A percentile compares a stretch with the other conserved stretches of the same genome.
phyloP scores from a whole-genome alignment of 2,888 invertebrate genomes.

The Ennomos erosarius region DNA sequence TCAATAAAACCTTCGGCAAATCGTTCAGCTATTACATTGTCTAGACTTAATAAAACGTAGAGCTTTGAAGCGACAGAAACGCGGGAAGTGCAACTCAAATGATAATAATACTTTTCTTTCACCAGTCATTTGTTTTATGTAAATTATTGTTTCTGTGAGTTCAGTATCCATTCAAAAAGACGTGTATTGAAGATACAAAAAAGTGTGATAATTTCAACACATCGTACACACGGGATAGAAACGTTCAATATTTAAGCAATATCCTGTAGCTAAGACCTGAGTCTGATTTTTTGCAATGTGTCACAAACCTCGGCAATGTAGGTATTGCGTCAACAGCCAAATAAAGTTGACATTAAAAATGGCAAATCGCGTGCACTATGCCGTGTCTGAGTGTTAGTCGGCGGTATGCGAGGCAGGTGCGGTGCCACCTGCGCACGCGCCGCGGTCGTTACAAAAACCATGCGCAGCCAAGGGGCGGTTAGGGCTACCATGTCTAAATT shows the following conservation, averaged over 20 bases:
- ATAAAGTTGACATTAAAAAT: slow-evolving; percentile 42
- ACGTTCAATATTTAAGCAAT: slow-evolving; percentile 4
- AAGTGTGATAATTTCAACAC: too few relatives aligned
- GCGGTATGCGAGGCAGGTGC: slow-evolving; percentile 81
- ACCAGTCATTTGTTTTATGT: too few relatives aligned
- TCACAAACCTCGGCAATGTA: slow-evolving; percentile 17
- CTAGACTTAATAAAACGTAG: slow-evolving; percentile 62
- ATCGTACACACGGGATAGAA: too few relatives aligned
- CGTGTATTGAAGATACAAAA: too few relatives aligned
- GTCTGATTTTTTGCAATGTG: slow-evolving; percentile 19
- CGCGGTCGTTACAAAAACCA: slow-evolving; percentile 76
- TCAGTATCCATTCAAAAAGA: too few relatives aligned
- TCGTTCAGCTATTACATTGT: slow-evolving; percentile 64
- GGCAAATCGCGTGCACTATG: slow-evolving; percentile 65
- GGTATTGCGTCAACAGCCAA: slow-evolving; percentile 27
- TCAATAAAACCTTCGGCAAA: slow-evolving; percentile 61
- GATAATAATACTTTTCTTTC: too few relatives aligned
- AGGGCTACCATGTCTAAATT: slow-evolving; percentile 38
- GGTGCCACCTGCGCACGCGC: slow-evolving; percentile 81
- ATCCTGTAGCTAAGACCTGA: slow-evolving; percentile 10
- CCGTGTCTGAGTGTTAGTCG: slow-evolving; percentile 63
- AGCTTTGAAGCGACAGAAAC: slow-evolving; percentile 48
- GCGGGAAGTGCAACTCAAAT: slow-evolving; percentile 7
- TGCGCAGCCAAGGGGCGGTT: slow-evolving; percentile 58
- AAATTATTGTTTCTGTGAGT: too few relatives aligned